Percentiles rank a stretch among this genome's conserved stretches.
Evolutionary conservation across 2,888 invertebrate species (phyloP).

Genomic region (Nemurella pictetii): DNA sequence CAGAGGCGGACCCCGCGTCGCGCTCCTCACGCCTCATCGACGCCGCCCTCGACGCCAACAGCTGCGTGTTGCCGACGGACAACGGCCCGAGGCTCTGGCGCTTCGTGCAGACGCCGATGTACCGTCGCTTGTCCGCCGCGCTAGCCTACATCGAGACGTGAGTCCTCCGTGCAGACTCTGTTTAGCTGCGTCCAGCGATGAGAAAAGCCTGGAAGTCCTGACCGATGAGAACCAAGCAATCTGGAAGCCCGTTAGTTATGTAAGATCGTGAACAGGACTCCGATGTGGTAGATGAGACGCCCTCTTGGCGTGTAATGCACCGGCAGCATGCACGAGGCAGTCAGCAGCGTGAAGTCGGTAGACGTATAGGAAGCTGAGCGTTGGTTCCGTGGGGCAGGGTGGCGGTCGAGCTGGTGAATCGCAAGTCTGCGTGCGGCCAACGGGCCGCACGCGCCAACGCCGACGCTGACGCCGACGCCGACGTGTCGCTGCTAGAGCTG

Average conservation of each 20-base stretch:
- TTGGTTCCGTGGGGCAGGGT: constrained; percentile 55
- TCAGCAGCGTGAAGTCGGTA: too few relatives aligned
- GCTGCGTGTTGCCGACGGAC: constrained; percentile 68
- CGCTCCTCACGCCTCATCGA: constrained; percentile 68
- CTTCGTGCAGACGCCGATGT: constrained; percentile 71
- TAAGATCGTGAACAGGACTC: too few relatives aligned
- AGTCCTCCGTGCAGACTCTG: too few relatives aligned
- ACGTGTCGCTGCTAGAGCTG: constrained; percentile 64
- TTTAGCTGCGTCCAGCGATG: too few relatives aligned
- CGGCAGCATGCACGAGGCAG: too few relatives aligned
- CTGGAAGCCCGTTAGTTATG: too few relatives aligned
- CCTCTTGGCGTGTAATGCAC: too few relatives aligned
- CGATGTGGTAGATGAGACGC: too few relatives aligned
- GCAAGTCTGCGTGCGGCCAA: constrained; percentile 20
- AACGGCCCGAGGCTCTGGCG: constrained; percentile 73
- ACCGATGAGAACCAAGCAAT: too few relatives aligned
- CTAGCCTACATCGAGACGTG: constrained; percentile 73
- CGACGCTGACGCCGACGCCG: constrained; percentile 36
- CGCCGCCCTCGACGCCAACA: constrained; percentile 74
- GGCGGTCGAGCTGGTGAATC: constrained; percentile 63
- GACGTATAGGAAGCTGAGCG: too few relatives aligned
- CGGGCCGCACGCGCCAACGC: not conserved
- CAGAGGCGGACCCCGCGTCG: constrained; percentile 63
- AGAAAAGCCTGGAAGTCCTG: too few relatives aligned
- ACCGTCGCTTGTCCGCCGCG: constrained; percentile 66